Conservation (phyloP, 2,113 vertebrate genomes). For the Brienomyrus longianalis region DNA sequence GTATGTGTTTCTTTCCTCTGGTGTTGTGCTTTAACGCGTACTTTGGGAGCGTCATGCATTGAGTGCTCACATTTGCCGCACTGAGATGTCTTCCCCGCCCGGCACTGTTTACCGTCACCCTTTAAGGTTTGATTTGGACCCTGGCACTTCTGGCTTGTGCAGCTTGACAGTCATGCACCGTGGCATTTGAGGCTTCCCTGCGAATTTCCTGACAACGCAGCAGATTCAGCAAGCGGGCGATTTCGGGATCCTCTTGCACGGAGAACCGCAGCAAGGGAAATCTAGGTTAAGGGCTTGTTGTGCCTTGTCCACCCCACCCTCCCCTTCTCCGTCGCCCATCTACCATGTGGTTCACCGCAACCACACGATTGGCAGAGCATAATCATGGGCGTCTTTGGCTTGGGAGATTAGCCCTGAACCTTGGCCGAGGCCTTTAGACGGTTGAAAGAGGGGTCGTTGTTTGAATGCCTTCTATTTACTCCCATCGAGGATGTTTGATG, state of each 20-base stretch:
- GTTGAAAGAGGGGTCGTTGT: background rate
- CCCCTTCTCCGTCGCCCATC: background rate
- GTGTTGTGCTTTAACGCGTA: background rate
- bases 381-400: background rate
- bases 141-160: background rate
- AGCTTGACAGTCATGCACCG: background rate
- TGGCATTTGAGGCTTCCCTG: background rate
- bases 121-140: background rate
- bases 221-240: background rate
- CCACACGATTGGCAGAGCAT: background rate
- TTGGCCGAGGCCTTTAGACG: background rate
- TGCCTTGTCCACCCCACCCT: background rate
- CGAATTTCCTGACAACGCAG: background rate
- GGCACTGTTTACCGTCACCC: background rate
- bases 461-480: background rate
- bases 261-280: background rate
- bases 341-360: background rate
- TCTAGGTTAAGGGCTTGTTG: slow-evolving; percentile 5
- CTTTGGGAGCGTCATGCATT: background rate
- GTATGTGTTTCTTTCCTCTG: background rate
- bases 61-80: background rate
- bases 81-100: background rate
- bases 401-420: background rate
- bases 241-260: background rate
- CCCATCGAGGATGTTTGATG: background rate